phyloP scores from a whole-genome alignment of 2,797 vertebrate species.

The Lates japonicus region DNA sequence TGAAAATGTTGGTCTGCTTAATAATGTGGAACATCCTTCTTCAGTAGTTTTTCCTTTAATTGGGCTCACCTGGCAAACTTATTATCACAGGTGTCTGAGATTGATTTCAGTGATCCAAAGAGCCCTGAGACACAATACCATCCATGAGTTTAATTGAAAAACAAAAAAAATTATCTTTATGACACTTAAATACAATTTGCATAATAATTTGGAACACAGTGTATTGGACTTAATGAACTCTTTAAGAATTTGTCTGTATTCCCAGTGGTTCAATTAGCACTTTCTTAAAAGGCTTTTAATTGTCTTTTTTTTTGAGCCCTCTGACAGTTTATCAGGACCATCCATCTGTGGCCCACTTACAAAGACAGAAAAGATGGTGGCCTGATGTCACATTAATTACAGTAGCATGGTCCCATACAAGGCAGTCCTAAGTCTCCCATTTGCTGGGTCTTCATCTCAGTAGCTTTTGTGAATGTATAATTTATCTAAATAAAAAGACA shows the following conservation, averaged over 20 bases:
- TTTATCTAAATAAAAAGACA: background rate
- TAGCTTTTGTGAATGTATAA: background rate
- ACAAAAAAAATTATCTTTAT: too few relatives aligned
- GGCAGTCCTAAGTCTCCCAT: background rate
- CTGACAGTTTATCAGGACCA: slow-evolving; percentile 27
- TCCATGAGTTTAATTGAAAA: too few relatives aligned
- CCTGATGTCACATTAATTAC: slow-evolving; percentile 7
- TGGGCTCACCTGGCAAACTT: too few relatives aligned
- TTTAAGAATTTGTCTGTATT: slow-evolving; percentile 37
- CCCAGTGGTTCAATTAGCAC: slow-evolving; percentile 37
- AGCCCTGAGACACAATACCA: too few relatives aligned
- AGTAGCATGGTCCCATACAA: background rate
- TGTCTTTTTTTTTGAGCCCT: slow-evolving; percentile 43
- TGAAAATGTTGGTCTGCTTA: too few relatives aligned
- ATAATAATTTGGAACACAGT: too few relatives aligned
- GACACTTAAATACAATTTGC: too few relatives aligned
- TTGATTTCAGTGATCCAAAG: too few relatives aligned
- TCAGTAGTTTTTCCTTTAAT: too few relatives aligned
- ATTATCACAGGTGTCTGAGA: too few relatives aligned
- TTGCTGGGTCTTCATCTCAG: background rate
- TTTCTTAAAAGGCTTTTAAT: slow-evolving; percentile 41
- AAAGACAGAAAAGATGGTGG: slow-evolving; percentile 20
- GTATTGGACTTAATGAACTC: slow-evolving; percentile 38
- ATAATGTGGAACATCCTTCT: too few relatives aligned
- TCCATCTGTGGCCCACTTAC: slow-evolving; percentile 12